phyloP scores from a whole-genome alignment of 2,113 vertebrate genomes.

The Caretta caretta region DNA sequence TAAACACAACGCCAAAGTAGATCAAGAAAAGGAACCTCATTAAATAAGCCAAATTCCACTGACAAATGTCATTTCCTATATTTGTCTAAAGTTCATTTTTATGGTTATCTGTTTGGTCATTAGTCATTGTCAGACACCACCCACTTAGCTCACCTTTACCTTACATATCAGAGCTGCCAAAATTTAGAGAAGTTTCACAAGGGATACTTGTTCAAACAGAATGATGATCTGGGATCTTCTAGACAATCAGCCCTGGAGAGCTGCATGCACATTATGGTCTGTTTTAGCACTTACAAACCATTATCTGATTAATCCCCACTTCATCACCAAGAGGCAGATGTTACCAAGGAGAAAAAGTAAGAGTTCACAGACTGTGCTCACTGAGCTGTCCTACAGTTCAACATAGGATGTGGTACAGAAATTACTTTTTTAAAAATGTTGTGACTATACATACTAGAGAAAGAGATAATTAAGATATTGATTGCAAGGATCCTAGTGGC shows the following conservation, averaged over 20 bases:
- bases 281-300: neutral
- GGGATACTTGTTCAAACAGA: neutral
- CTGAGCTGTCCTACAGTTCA: neutral
- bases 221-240: neutral
- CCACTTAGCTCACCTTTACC: conserved; percentile 29
- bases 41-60: neutral
- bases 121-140: neutral
- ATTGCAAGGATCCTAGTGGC: neutral
- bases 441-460: neutral
- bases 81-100: conserved; percentile 33
- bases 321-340: neutral
- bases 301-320: neutral
- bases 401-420: neutral
- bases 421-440: neutral
- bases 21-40: neutral
- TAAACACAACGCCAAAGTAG: neutral
- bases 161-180: neutral
- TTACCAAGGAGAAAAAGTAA: neutral
- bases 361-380: neutral
- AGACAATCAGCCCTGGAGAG: neutral
- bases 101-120: neutral
- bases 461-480: neutral
- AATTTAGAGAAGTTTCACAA: neutral
- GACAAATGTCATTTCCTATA: neutral
- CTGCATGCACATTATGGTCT: neutral